phyloP scores from a whole-genome alignment of 1,140 invertebrate genomes.

The Galleria mellonella region DNA sequence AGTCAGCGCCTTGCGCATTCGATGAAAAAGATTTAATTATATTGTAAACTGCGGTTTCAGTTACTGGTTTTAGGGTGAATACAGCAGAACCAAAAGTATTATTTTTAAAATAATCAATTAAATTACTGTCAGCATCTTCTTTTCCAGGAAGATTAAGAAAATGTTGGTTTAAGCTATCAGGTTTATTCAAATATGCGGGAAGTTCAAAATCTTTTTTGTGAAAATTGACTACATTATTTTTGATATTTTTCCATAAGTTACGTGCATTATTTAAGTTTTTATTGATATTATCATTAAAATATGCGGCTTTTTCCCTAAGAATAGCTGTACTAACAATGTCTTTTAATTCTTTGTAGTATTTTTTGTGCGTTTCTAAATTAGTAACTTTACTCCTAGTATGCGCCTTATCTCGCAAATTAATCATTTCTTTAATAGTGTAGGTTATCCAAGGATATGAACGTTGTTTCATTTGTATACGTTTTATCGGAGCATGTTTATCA shows the following conservation, averaged over 20 bases:
- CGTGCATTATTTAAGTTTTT: conserved; percentile 1
- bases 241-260: conserved; percentile 9
- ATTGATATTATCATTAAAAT: conserved; percentile 8
- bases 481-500: conserved; percentile 6
- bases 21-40: conserved; percentile 4
- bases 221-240: background rate
- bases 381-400: background rate
- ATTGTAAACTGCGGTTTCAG: background rate
- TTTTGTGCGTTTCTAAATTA: conserved; percentile 5
- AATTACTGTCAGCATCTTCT: background rate
- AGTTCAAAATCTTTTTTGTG: background rate
- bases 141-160: conserved; percentile 3
- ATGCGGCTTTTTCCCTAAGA: conserved; percentile 11
- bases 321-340: conserved; percentile 1
- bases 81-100: background rate
- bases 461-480: background rate
- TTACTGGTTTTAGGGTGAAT: conserved; percentile 4
- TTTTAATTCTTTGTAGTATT: conserved; percentile 15
- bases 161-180: conserved; percentile 5
- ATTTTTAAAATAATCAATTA: background rate
- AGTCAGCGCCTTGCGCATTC: conserved; percentile 3
- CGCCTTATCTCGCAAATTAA: conserved; percentile 11
- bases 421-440: conserved; percentile 14
- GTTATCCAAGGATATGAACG: conserved; percentile 10
- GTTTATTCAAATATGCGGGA: background rate